Evolutionary conservation across 2,797 vertebrate genomes (phyloP).

Genomic region (Vespertilio murinus): DNA sequence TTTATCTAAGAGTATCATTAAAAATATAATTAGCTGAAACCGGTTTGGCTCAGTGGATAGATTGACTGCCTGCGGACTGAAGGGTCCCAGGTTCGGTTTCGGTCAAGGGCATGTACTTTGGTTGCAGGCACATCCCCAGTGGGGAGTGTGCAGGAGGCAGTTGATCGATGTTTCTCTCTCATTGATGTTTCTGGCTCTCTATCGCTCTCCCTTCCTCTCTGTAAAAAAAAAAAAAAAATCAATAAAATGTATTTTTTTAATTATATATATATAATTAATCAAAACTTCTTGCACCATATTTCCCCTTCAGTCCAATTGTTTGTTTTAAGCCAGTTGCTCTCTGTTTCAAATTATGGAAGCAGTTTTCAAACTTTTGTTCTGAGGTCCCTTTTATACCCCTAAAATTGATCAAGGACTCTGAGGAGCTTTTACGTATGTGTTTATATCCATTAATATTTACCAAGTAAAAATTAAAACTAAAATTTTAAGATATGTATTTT

Average conservation of each 20-base stretch:
- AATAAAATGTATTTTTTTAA: no score
- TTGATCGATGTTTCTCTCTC: no score
- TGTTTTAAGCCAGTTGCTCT: neutral
- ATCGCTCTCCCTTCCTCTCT: no score
- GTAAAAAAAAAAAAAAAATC: no score
- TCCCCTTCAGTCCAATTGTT: constrained; percentile 16
- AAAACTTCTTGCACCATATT: neutral
- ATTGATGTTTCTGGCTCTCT: no score
- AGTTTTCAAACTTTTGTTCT: neutral
- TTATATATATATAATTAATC: constrained; percentile 74
- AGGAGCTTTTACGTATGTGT: neutral
- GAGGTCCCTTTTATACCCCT: rapidly evolving
- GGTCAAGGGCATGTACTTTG: no score
- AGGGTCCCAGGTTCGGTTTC: no score
- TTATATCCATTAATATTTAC: neutral
- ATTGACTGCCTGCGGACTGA: no score
- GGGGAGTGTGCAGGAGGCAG: no score
- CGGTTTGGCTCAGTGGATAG: no score
- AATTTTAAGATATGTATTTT: neutral
- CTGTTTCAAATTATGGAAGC: neutral
- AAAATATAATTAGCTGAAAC: constrained; percentile 69
- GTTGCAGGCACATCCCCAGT: no score
- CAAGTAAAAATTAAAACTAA: neutral
- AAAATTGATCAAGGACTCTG: neutral
- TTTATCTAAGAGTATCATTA: constrained; percentile 58